Conservation (phyloP, 2,113 vertebrate species). For the Choloepus hoffmanni region DNA sequence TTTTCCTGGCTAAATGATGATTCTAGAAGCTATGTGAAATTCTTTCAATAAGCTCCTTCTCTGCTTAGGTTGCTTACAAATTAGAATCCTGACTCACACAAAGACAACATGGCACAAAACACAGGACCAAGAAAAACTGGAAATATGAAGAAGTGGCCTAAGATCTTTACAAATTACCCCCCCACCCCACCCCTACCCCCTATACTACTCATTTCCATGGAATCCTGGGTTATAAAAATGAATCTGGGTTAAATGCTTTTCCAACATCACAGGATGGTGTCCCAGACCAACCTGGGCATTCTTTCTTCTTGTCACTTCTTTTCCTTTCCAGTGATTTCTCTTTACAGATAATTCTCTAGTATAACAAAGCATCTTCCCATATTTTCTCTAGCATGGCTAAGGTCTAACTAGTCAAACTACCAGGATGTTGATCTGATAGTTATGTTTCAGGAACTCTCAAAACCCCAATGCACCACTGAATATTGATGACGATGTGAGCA, state of each 20-base stretch:
- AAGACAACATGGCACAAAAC: constrained; percentile 2
- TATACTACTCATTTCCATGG: background rate
- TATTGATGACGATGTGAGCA: background rate
- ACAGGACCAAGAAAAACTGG: background rate
- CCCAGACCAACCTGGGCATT: background rate
- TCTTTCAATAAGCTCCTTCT: constrained; percentile 4
- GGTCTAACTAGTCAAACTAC: background rate
- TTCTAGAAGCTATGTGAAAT: constrained; percentile 32
- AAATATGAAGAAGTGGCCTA: background rate
- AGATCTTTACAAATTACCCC: background rate
- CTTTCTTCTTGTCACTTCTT: background rate
- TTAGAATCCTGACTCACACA: constrained; percentile 37
- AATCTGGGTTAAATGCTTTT: background rate
- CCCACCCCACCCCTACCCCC: background rate
- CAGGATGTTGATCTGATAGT: background rate
- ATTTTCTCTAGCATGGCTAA: background rate
- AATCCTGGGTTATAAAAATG: background rate
- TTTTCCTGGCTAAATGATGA: constrained; percentile 25
- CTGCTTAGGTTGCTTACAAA: constrained; percentile 45
- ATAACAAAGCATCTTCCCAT: background rate
- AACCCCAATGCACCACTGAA: background rate
- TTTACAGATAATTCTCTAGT: background rate
- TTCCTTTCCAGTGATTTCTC: background rate
- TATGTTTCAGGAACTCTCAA: background rate
- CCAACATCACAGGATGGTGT: background rate